Percentiles rank a stretch among this genome's conserved stretches.
phyloP scores from a whole-genome alignment of 2,113 vertebrate genomes.

The Poeciliopsis retropinna region DNA sequence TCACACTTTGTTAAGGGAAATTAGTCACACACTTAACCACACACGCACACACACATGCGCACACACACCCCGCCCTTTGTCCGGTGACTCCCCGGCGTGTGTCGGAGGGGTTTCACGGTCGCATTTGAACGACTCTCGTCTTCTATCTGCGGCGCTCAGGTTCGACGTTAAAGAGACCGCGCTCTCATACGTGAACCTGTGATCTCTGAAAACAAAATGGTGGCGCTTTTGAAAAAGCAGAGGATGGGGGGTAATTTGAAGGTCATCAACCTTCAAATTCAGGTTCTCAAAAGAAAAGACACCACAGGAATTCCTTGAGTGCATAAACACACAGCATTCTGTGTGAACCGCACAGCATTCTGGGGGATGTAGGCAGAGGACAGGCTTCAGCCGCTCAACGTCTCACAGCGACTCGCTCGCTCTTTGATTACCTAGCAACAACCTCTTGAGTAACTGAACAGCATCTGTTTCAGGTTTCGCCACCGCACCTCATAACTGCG shows the following conservation, averaged over 20 bases:
- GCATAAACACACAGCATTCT: not conserved
- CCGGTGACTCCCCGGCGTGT: conserved; percentile 72
- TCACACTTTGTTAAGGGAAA: conserved; percentile 75
- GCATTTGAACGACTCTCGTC: conserved; percentile 61
- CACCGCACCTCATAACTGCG: too few species aligned
- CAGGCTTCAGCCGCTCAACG: too few species aligned
- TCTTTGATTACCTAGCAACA: too few species aligned
- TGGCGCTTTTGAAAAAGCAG: not conserved
- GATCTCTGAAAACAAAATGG: conserved; percentile 41
- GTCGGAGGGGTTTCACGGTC: conserved; percentile 74
- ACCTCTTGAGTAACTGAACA: too few species aligned
- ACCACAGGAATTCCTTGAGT: not conserved
- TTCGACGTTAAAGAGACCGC: conserved; percentile 42
- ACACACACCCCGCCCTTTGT: conserved; percentile 60
- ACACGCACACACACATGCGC: conserved; percentile 29
- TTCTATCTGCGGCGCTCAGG: conserved; percentile 50
- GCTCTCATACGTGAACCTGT: conserved; percentile 41
- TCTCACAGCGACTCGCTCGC: too few species aligned
- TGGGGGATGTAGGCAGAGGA: too few species aligned
- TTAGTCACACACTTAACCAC: conserved; percentile 79
- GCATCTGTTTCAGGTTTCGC: too few species aligned
- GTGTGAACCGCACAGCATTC: too few species aligned
- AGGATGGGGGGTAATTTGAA: too few species aligned
- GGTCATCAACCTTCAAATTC: not conserved
- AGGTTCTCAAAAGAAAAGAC: not conserved